These are phyloP conservation scores for Saturnia pavonia DNA, from an alignment of 2,888 invertebrate genomes.

Conservation along the genomic window DNA sequence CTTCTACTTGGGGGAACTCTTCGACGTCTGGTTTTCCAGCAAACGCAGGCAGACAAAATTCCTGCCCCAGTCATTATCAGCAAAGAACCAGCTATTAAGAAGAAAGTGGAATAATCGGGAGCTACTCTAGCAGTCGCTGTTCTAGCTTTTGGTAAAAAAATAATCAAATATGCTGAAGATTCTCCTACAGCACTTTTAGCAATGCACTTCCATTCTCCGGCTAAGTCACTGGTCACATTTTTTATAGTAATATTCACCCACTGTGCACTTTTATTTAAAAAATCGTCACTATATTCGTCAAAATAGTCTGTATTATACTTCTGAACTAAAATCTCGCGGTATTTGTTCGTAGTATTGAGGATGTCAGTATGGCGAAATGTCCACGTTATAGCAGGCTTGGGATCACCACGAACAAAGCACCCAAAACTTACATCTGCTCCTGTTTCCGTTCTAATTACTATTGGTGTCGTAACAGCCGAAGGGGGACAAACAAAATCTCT, in stretches of 20 bases:
- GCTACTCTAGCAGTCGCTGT: slow-evolving; percentile 89
- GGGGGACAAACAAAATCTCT: slow-evolving; percentile 92
- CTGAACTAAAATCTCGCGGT: slow-evolving; percentile 61
- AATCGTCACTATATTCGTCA: slow-evolving; percentile 67
- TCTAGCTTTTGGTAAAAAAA: slow-evolving; percentile 78
- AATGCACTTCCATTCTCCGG: slow-evolving; percentile 92
- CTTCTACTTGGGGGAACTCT: slow-evolving; percentile 86
- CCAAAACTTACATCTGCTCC: slow-evolving; percentile 92
- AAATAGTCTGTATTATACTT: slow-evolving; percentile 56
- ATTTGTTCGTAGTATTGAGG: slow-evolving; percentile 55
- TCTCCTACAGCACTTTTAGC: slow-evolving; percentile 86
- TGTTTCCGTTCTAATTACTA: slow-evolving; percentile 85
- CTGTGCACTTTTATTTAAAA: slow-evolving; percentile 75
- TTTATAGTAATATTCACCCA: slow-evolving; percentile 93
- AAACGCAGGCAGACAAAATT: slow-evolving; percentile 70
- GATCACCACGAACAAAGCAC: slow-evolving; percentile 90
- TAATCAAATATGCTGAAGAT: slow-evolving; percentile 82
- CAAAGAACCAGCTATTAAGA: slow-evolving; percentile 86
- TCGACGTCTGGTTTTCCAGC: slow-evolving; percentile 87
- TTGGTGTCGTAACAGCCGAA: slow-evolving; percentile 82
- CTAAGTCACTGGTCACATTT: slow-evolving; percentile 90
- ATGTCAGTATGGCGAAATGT: slow-evolving; percentile 84
- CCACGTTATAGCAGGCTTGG: slow-evolving; percentile 91
- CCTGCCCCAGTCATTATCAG: slow-evolving; percentile 85
- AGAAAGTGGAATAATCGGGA: slow-evolving; percentile 87